Base-by-base conservation (phyloP, 2,797 vertebrate genomes). In the Anabacerthia variegaticeps region DNA sequence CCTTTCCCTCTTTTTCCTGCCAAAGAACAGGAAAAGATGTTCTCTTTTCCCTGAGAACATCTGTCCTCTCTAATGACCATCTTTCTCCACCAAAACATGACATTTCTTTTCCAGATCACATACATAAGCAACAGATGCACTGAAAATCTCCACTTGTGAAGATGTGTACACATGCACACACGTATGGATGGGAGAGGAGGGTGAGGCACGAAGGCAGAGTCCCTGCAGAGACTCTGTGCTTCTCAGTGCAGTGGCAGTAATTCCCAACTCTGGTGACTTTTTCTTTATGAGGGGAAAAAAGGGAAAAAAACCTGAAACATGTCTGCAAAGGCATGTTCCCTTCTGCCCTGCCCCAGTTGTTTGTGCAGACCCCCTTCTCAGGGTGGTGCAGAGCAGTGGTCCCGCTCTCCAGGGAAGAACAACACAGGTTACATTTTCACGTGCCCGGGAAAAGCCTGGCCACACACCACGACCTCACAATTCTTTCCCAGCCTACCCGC, bases 131-230 rank as follows among this genome's bases (percentile, higher is more conserved):
- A 34, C 34, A 67, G 44, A 55, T 12, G 19, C 27, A 52, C 12
- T 52, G 19, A 34, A 80, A 81, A 32, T 28, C 27, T 84, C 26
- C 39, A 21, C 8, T 30, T 26, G 20, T 27, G 43, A 69, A 30
- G 24, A 51, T 43, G 32, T 21, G 43, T 34, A 61, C 32, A 5
- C 37, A 34, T 12, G 36, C 14, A 65, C 0, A 0, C 12, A 17
- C 0, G 0, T 24, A 44, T 1, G 26, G 12, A 55, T 0, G 4
- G 41, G 62, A 52, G 63, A 24, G 62, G 34, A 79, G 52, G 20
- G 36, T 39, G 59, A 88, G 72, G 49, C 58, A 59, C 34, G 63
- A 51, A 66, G 37, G 21, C 48, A 82, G 65, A 72, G 37, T 62
- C 74, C 56, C 56, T 66, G 61, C 24, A 66, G 48, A 55, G 49